A percentile compares a stretch with the other conserved stretches of the same genome.
phyloP scores from a whole-genome alignment of 2,888 invertebrate species.

The Drosophila gaucha region DNA sequence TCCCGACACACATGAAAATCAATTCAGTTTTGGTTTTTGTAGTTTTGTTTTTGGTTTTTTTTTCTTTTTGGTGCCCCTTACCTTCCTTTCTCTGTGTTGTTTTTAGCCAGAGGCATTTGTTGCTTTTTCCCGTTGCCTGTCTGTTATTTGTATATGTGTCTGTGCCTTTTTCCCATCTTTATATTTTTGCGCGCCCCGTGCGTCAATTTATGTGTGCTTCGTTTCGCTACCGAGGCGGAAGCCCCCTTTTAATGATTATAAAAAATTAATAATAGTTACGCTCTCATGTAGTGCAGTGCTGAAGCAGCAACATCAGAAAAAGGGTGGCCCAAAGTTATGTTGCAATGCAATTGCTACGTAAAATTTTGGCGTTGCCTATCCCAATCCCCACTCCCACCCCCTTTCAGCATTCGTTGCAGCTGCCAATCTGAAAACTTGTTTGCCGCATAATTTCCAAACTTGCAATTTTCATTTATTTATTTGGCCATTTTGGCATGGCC shows the following conservation, averaged over 20 bases:
- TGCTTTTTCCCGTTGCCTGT: constrained; percentile 27
- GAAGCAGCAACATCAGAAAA: constrained; percentile 35
- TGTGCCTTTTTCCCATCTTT: constrained; percentile 64
- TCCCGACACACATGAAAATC: constrained; percentile 63
- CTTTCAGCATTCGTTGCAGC: constrained; percentile 9
- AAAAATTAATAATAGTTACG: constrained; percentile 39
- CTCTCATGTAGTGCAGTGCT: constrained; percentile 37
- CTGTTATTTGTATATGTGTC: constrained; percentile 53
- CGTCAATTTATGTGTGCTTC: constrained; percentile 64
- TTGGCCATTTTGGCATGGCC: constrained; percentile 59
- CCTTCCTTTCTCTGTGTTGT: constrained; percentile 16
- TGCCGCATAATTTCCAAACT: constrained; percentile 71
- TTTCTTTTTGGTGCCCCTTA: constrained; percentile 4
- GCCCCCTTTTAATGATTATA: constrained; percentile 63
- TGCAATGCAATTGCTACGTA: constrained; percentile 30
- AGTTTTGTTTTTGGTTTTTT: constrained; percentile 5
- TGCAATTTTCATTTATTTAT: constrained; percentile 69
- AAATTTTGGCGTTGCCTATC: constrained; percentile 27
- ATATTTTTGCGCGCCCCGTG: constrained; percentile 56
- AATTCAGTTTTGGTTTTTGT: constrained; percentile 48
- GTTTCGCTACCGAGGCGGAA: constrained; percentile 53
- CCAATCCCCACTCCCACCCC: neutral
- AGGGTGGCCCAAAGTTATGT: constrained; percentile 53
- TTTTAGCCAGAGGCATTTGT: constrained; percentile 14
- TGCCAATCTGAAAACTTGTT: constrained; percentile 62